Base-by-base conservation (phyloP, 37 sponge, comb jelly and placozoan species). In the Halichondria panicea region DNA sequence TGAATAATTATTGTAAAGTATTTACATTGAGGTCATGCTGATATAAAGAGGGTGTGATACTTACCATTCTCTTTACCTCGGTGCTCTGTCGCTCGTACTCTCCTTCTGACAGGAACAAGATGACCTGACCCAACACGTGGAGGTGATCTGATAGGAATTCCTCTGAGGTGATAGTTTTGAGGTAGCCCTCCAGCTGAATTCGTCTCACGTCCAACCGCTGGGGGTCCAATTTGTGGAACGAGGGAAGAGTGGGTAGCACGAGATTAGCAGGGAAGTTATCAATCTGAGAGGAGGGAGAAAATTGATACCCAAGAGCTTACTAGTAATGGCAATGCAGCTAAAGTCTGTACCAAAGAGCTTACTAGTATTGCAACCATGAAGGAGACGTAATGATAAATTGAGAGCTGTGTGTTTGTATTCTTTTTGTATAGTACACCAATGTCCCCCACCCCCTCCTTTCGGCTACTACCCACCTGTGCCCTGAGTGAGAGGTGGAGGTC, bases 401-500 rank as follows among this genome's bases (percentile, higher is more conserved):
- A n/a, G n/a, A n/a, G n/a, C n/a, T n/a, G n/a, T n/a, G n/a, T n/a
- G n/a, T n/a, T n/a, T n/a, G n/a, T n/a, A n/a, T n/a, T n/a, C n/a
- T n/a, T n/a, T n/a, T n/a, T n/a, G n/a, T n/a, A n/a, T n/a, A n/a
- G n/a, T n/a, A n/a, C n/a, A n/a, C n/a, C n/a, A n/a, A n/a, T n/a
- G n/a, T n/a, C n/a, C n/a, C n/a, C n/a, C n/a, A n/a, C n/a, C n/a
- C n/a, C n/a, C n/a, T n/a, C n/a, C n/a, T n/a, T n/a, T n/a, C n/a
- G n/a, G n/a, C n/a, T n/a, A n/a, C n/a, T n/a, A n/a, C n/a, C n/a
- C 21, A 89, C 89, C 63, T 55, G 32, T 18, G 21, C 60, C 25
- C 71, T 41, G 31, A 90, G 87, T 15, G 71, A 69, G 53, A 84
- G 68, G 43, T 90, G 70, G 5, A 90, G 43, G 46, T 84, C 87